Evolutionary conservation across 2,888 invertebrate species (phyloP).

Genomic region (Drosophila eohydei): DNA sequence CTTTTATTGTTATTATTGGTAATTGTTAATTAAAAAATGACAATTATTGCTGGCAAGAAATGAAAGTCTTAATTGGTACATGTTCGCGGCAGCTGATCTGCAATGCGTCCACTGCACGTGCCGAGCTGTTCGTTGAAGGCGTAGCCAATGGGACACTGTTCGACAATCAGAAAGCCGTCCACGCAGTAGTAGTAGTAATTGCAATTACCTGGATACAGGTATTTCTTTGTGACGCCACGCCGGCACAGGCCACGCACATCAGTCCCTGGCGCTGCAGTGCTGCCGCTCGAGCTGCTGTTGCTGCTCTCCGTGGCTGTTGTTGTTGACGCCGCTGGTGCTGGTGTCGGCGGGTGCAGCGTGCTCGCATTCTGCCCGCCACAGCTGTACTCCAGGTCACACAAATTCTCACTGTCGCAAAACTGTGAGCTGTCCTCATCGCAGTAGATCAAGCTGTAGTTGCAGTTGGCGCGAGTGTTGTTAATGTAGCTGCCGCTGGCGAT

Average conservation of each 20-base stretch:
- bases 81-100: conserved; percentile 17
- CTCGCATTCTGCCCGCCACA: neutral
- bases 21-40: conserved; percentile 27
- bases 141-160: conserved; percentile 76
- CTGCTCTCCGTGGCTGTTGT: neutral
- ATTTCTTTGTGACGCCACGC: conserved; percentile 57
- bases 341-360: too few relatives aligned
- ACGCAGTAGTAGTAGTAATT: conserved; percentile 69
- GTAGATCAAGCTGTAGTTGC: conserved; percentile 46
- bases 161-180: conserved; percentile 69
- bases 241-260: conserved; percentile 49
- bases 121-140: conserved; percentile 51
- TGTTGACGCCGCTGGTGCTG: neutral
- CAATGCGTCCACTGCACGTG: conserved; percentile 45
- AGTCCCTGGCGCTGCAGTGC: neutral
- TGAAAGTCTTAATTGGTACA: conserved; percentile 60
- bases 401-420: conserved; percentile 29
- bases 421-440: conserved; percentile 49
- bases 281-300: neutral
- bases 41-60: conserved; percentile 20
- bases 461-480: conserved; percentile 41
- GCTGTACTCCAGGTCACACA: neutral
- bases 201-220: conserved; percentile 62
- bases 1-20: conserved; percentile 44
- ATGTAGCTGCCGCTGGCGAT: conserved; percentile 1